Base-by-base conservation (phyloP, 2,888 invertebrate genomes). In the Ischnus inquisitorius region DNA sequence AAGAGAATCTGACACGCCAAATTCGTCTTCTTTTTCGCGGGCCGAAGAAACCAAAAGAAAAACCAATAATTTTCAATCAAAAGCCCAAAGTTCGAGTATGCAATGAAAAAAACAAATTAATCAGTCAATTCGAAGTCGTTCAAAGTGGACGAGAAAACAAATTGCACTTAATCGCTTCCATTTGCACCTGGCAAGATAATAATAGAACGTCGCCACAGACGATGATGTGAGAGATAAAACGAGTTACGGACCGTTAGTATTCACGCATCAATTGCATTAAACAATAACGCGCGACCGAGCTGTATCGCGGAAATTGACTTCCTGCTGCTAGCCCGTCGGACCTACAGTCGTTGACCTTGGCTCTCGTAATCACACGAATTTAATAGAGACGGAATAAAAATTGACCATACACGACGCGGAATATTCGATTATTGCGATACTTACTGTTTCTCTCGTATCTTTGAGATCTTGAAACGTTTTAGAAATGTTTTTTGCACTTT, bases 271-370 rank as follows among this genome's bases (percentile, higher is more conserved):
- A 57, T 72, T 64, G 19, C 64, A 54, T 54, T 34, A 46, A 79
- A 57, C 65, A 79, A 72, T 65, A 60, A 19, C 57, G 2, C 41
- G 57, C 41, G 69, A 51, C 69, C 19, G 4, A 14, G 22, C 57
- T n/a, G 25, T 22, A 19, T 54, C 54, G 19, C 79, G 79, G 72
- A 79, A 79, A 79, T 72, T 54, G 22, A 79, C 43, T 72, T 72
- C 79, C 72, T 64, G 64, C 72, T 64, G 64, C 57, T 25, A 22
- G 48, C 71, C 51, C 28, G 25, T 16, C 65, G 14, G 16, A 39
- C 34, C 34, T 34, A 34, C 57, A n/a, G 3, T 46, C 54, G 19
- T 64, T 41, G 54, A 51, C 28, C 22, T 34, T 39, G 16, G 19
- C 16, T 16, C 3, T 16, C 10, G 43, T 41, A 34, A 43, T 41